Percentiles rank a stretch among this genome's conserved stretches.
Conservation (phyloP, 1,140 invertebrate species). For the Magallana gigas region DNA sequence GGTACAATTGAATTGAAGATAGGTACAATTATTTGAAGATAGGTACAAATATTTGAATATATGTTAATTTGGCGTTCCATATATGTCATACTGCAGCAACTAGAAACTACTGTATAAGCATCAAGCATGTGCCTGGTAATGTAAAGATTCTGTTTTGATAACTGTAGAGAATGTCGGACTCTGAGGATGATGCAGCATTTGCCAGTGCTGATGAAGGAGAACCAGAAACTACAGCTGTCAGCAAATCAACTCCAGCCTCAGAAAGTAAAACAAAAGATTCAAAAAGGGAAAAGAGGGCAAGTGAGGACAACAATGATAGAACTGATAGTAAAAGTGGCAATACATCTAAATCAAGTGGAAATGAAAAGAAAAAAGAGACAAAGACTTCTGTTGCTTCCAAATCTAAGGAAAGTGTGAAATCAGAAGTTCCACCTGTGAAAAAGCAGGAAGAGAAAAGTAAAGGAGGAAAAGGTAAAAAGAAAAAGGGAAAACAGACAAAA, state of each 20-base stretch:
- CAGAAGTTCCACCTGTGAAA: slow-evolving; percentile 29
- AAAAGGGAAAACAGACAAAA: slow-evolving; percentile 36
- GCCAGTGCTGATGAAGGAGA: slow-evolving; percentile 74
- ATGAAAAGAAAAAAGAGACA: slow-evolving; percentile 29
- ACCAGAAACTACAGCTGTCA: neutral
- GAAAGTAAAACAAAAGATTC: neutral
- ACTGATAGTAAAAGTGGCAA: slow-evolving; percentile 1
- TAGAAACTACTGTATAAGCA: too few relatives aligned
- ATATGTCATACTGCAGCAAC: too few relatives aligned
- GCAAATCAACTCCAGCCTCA: neutral
- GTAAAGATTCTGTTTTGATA: too few relatives aligned
- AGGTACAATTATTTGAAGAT: too few relatives aligned
- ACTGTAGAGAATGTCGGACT: slow-evolving; percentile 66
- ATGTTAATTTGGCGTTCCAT: too few relatives aligned
- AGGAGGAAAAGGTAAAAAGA: slow-evolving; percentile 46
- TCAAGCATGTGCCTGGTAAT: too few relatives aligned
- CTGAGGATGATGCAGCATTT: slow-evolving; percentile 71
- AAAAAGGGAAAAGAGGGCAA: neutral
- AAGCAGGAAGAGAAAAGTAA: slow-evolving; percentile 44
- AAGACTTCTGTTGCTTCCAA: neutral
- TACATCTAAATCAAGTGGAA: slow-evolving; percentile 48
- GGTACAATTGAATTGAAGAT: too few relatives aligned
- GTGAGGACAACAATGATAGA: slow-evolving; percentile 25
- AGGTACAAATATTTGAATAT: too few relatives aligned
- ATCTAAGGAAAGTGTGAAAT: neutral